These are phyloP conservation scores for Corella eumyota DNA, from an alignment of 23 tunicate species.

Conservation along the genomic window DNA sequence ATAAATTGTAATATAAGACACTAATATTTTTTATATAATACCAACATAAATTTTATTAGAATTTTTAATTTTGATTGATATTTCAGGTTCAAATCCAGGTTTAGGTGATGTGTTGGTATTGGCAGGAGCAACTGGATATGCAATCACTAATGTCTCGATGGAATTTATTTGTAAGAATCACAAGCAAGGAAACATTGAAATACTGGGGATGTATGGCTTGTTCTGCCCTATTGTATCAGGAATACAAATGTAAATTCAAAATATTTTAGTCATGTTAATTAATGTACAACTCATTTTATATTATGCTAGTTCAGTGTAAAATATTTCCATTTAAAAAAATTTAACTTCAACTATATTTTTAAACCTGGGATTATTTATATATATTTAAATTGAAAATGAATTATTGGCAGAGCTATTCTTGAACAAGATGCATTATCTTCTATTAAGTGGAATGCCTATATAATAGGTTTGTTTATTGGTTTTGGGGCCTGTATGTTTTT, in stretches of 20 bases:
- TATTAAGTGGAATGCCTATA: slow-evolving; percentile 15
- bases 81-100: slow-evolving; percentile 52
- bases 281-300: background rate
- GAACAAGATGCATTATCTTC: slow-evolving; percentile 36
- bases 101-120: slow-evolving; percentile 77
- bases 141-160: slow-evolving; percentile 79
- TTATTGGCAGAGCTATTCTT: slow-evolving; percentile 48
- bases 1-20: too few relatives aligned
- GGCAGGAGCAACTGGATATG: slow-evolving; percentile 65
- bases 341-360: background rate
- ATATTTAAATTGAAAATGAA: too few relatives aligned
- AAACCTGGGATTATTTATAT: too few relatives aligned
- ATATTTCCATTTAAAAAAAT: background rate
- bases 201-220: slow-evolving; percentile 75
- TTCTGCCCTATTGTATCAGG: slow-evolving; percentile 64
- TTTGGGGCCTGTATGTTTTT: slow-evolving; percentile 71
- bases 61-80: too few relatives aligned
- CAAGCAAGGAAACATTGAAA: slow-evolving; percentile 31
- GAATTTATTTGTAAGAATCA: slow-evolving; percentile 58
- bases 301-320: background rate
- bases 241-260: slow-evolving; percentile 51
- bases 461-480: slow-evolving; percentile 28
- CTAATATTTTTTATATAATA: too few relatives aligned
- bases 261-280: background rate
- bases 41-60: too few relatives aligned